phyloP scores from a whole-genome alignment of 53 echinoderm and acorn worm genomes.

The Patiria pectinifera region DNA sequence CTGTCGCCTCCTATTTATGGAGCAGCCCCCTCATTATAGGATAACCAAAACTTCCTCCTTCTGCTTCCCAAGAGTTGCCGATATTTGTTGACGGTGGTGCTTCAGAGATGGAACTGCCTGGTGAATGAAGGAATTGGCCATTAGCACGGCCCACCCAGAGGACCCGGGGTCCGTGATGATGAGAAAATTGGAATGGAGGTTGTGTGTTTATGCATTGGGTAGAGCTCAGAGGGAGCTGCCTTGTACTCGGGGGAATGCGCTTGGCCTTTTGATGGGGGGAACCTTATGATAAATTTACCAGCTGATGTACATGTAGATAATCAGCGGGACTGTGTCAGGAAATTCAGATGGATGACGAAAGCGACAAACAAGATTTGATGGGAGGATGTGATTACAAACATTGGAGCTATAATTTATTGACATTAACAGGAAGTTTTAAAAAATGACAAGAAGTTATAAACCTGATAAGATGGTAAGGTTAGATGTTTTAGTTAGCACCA shows the following conservation, averaged over 20 bases:
- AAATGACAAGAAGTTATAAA: too few relatives aligned
- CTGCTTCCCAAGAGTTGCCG: not conserved
- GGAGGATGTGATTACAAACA: not conserved
- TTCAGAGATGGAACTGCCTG: slow-evolving; percentile 30
- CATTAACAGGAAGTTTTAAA: not conserved
- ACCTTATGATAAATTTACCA: slow-evolving; percentile 38
- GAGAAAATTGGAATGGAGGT: slow-evolving; percentile 3
- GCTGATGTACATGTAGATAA: slow-evolving; percentile 49
- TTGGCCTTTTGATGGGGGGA: not conserved
- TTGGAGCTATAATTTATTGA: not conserved
- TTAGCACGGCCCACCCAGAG: slow-evolving; percentile 48
- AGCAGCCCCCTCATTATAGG: not conserved
- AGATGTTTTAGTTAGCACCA: too few relatives aligned
- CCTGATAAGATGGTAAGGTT: too few relatives aligned
- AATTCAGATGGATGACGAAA: slow-evolving; percentile 13
- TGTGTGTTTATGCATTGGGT: not conserved
- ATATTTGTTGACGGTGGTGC: slow-evolving; percentile 41
- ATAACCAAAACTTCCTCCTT: slow-evolving; percentile 23
- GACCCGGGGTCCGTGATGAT: not conserved
- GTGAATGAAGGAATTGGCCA: slow-evolving; percentile 30
- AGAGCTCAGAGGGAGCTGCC: not conserved
- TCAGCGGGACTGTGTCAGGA: not conserved
- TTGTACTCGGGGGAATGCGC: slow-evolving; percentile 22
- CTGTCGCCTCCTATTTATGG: not conserved
- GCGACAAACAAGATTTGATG: not conserved